Evolutionary conservation across 92 coral and sea anemone species (phyloP).

Genomic region (Siderastrea radians): DNA sequence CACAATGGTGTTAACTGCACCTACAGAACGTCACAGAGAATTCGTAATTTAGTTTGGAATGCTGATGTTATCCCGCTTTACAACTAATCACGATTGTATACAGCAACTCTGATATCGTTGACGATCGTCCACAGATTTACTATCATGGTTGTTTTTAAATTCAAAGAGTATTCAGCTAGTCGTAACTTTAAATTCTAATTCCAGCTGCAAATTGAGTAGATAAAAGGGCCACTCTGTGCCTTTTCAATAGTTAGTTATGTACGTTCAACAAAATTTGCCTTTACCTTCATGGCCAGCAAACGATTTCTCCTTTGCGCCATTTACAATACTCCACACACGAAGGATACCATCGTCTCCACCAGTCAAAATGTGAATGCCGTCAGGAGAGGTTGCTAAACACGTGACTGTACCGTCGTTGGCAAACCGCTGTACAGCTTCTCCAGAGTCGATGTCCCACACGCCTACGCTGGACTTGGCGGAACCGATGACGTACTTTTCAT

Average conservation of each 20-base stretch:
- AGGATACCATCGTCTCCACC: slow-evolving; percentile 74
- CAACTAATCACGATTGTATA: not conserved
- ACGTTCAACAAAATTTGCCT: not conserved
- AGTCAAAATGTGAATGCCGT: slow-evolving; percentile 62
- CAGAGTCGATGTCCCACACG: slow-evolving; percentile 91
- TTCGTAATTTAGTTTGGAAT: not conserved
- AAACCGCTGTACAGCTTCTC: slow-evolving; percentile 72
- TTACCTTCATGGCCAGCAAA: slow-evolving; percentile 83
- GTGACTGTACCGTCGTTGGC: slow-evolving; percentile 66
- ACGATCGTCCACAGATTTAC: too few relatives aligned
- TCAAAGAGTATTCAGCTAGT: too few relatives aligned
- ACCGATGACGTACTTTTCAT: slow-evolving; percentile 75
- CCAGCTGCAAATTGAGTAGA: too few relatives aligned
- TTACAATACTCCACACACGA: slow-evolving; percentile 64
- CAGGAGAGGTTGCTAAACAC: slow-evolving; percentile 67
- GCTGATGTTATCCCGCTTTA: not conserved
- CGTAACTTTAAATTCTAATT: too few relatives aligned
- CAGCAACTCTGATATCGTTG: too few relatives aligned
- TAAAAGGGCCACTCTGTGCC: too few relatives aligned
- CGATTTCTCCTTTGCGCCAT: slow-evolving; percentile 47
- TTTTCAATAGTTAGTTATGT: too few relatives aligned
- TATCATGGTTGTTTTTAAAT: too few relatives aligned
- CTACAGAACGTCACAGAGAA: slow-evolving; percentile 16
- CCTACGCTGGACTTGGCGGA: slow-evolving; percentile 72
- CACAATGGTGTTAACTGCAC: slow-evolving; percentile 69